phyloP scores from a whole-genome alignment of 1,140 invertebrate genomes.

The Tetragonula clypearis region DNA sequence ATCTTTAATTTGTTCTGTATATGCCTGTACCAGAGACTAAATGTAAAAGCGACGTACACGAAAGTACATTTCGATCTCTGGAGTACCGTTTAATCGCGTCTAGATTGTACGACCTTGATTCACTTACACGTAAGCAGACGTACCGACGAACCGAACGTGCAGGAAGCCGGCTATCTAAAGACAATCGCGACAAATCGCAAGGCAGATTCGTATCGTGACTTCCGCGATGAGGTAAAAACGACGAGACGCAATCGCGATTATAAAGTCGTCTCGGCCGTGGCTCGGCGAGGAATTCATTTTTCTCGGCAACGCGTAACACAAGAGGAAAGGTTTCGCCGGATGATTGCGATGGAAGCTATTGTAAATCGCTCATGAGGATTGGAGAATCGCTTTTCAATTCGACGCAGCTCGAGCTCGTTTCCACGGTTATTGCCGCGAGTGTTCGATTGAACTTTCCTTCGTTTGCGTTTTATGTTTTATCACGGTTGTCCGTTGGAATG shows the following conservation, averaged over 20 bases:
- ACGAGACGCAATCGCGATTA: slow-evolving; percentile 29
- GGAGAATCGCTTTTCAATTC: slow-evolving; percentile 23
- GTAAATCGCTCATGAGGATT: slow-evolving; percentile 29
- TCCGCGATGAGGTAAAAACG: slow-evolving; percentile 56
- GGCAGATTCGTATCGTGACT: slow-evolving; percentile 58
- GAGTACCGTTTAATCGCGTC: slow-evolving; percentile 13
- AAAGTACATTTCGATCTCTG: background rate
- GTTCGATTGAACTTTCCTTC: background rate
- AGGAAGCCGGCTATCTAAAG: slow-evolving; percentile 44
- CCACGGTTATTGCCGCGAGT: background rate
- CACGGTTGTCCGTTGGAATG: background rate
- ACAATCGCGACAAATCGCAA: slow-evolving; percentile 49
- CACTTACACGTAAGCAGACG: slow-evolving; percentile 18
- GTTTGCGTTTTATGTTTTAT: background rate
- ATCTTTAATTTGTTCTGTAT: background rate
- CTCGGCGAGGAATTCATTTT: slow-evolving; percentile 15
- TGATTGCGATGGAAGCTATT: slow-evolving; percentile 15
- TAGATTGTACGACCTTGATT: slow-evolving; percentile 42
- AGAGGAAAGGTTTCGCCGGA: background rate
- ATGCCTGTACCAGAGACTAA: background rate
- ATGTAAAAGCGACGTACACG: background rate
- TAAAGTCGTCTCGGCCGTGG: slow-evolving; percentile 3
- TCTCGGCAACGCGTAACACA: background rate
- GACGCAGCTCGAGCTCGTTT: background rate
- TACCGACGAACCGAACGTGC: slow-evolving; percentile 12